Evolutionary conservation across 1,140 invertebrate species (phyloP).

Genomic region (Xylocopa sonorina): DNA sequence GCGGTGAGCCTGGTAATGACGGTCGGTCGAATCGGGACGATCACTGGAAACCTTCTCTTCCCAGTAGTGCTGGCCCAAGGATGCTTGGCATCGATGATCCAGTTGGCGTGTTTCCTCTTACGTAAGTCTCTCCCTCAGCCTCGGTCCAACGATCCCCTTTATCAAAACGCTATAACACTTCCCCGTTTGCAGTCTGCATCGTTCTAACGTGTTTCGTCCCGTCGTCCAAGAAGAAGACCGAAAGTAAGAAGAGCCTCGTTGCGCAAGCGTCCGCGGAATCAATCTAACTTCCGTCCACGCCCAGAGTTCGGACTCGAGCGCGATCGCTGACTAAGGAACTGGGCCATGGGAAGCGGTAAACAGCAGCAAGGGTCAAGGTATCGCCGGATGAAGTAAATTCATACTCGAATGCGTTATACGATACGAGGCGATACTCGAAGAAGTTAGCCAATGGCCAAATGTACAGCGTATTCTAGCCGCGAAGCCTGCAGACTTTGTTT

Average conservation of each 20-base stretch:
- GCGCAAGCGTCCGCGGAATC: not conserved
- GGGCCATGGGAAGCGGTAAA: not conserved
- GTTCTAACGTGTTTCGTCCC: conserved; percentile 68
- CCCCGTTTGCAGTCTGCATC: conserved; percentile 69
- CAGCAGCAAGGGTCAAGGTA: not conserved
- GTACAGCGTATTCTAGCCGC: not conserved
- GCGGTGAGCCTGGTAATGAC: conserved; percentile 82
- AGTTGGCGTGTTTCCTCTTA: conserved; percentile 72
- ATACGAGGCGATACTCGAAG: not conserved
- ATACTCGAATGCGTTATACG: conserved; percentile 4
- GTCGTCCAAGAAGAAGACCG: conserved; percentile 54
- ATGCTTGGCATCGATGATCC: conserved; percentile 78
- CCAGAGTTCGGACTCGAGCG: not conserved
- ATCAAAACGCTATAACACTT: not conserved
- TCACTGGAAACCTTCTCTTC: conserved; percentile 81
- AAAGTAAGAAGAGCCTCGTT: conserved; percentile 49
- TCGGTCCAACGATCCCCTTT: not conserved
- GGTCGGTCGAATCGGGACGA: conserved; percentile 80
- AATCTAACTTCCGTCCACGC: not conserved
- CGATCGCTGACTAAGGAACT: not conserved
- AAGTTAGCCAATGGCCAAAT: not conserved
- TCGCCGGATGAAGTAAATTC: not conserved
- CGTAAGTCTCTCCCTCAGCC: conserved; percentile 74
- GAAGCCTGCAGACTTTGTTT: conserved; percentile 3
- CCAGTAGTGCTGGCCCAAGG: conserved; percentile 79